A percentile compares a stretch with the other conserved stretches of the same genome.
Evolutionary conservation across 1,140 invertebrate species (phyloP).

Genomic region (Steinernema khuongi): DNA sequence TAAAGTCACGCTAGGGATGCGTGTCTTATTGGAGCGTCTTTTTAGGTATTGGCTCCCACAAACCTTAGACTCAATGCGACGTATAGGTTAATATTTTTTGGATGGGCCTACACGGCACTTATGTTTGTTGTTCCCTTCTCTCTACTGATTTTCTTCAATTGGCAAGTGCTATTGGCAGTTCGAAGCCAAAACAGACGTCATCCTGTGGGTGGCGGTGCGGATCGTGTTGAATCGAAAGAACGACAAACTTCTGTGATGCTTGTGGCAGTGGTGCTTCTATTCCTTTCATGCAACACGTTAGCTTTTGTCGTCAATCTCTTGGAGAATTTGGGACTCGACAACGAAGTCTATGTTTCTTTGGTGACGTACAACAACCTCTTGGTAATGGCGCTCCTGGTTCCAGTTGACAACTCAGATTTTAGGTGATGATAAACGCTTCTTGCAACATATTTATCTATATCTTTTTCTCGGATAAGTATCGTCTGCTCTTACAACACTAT

Average conservation of each 20-base stretch:
- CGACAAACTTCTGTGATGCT: slow-evolving; percentile 48
- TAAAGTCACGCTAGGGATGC: slow-evolving; percentile 20
- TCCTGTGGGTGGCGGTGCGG: background rate
- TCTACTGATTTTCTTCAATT: slow-evolving; percentile 38
- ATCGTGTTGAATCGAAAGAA: slow-evolving; percentile 37
- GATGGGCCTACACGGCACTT: slow-evolving; percentile 40
- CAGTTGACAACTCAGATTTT: background rate
- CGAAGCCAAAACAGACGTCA: slow-evolving; percentile 15
- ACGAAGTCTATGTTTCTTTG: slow-evolving; percentile 43
- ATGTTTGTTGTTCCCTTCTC: slow-evolving; percentile 42
- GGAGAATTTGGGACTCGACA: slow-evolving; percentile 45
- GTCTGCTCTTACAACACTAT: slow-evolving; percentile 50
- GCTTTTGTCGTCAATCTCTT: slow-evolving; percentile 56
- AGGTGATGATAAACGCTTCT: slow-evolving; percentile 51
- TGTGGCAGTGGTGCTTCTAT: slow-evolving; percentile 44
- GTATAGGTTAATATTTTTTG: slow-evolving; percentile 34
- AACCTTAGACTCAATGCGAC: background rate
- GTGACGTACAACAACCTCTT: slow-evolving; percentile 53
- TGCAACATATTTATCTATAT: slow-evolving; percentile 59
- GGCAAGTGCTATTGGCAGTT: slow-evolving; percentile 35
- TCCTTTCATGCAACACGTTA: slow-evolving; percentile 44
- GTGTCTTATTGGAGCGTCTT: background rate
- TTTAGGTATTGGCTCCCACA: slow-evolving; percentile 12
- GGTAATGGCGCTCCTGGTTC: slow-evolving; percentile 34
- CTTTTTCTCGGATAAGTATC: slow-evolving; percentile 55